These are phyloP conservation scores for Prosapia bicincta DNA, from an alignment of 2,888 invertebrate genomes.

Conservation along the genomic window DNA sequence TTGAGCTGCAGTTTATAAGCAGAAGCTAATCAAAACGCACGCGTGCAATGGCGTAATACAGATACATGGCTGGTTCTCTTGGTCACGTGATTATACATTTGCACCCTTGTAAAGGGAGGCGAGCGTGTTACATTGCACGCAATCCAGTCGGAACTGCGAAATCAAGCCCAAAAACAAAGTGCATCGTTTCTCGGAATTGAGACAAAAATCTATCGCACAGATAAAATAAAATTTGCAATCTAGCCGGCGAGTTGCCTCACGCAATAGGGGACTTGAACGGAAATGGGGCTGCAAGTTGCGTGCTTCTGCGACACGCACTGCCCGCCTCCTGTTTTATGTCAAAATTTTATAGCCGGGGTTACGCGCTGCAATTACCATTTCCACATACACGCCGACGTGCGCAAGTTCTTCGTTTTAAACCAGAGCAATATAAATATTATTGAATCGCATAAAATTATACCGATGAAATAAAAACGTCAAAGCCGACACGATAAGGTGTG, in stretches of 20 bases:
- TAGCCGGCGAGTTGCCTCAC: not conserved
- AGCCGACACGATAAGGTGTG: not conserved
- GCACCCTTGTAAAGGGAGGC: not conserved
- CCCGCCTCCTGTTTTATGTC: not conserved
- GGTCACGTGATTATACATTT: not conserved
- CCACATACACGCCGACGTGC: not conserved
- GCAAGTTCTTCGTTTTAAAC: not conserved
- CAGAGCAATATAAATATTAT: not conserved
- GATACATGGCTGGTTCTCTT: not conserved
- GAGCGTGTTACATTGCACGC: not conserved
- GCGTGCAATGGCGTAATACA: not conserved
- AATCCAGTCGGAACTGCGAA: not conserved
- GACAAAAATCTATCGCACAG: not conserved
- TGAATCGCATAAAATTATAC: not conserved
- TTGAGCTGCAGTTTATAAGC: not conserved
- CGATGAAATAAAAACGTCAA: not conserved
- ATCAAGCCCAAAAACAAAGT: not conserved
- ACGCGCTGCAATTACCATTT: not conserved
- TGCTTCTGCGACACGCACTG: not conserved
- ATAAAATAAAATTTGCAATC: not conserved
- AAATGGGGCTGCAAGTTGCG: not conserved
- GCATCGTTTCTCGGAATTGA: not conserved
- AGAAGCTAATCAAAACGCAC: not conserved
- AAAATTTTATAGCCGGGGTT: not conserved
- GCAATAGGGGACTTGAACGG: not conserved